These are phyloP conservation scores for Pteromalus puparum DNA, from an alignment of 1,140 invertebrate species.

Conservation along the genomic window DNA sequence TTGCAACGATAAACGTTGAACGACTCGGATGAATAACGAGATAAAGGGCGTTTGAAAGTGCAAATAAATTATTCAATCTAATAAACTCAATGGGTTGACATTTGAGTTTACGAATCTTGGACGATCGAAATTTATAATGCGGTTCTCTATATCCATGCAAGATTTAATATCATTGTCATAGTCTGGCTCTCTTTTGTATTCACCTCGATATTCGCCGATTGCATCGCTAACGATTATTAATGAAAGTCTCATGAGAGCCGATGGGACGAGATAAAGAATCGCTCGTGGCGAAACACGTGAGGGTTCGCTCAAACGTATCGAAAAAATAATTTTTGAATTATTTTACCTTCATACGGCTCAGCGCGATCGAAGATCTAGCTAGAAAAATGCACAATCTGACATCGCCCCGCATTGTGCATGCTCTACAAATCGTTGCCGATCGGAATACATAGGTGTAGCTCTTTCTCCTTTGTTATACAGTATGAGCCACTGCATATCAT, in stretches of 20 bases:
- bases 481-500: no score
- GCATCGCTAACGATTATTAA: conserved; percentile 43
- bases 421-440: background rate
- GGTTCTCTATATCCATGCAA: background rate
- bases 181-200: conserved; percentile 1
- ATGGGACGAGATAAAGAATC: conserved; percentile 31
- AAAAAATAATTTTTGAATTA: conserved; percentile 36
- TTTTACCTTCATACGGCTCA: conserved; percentile 1
- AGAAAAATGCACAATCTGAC: conserved; percentile 19
- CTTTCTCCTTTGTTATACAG: conserved; percentile 4
- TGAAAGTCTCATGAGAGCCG: conserved; percentile 22
- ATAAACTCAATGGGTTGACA: background rate
- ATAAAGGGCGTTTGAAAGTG: background rate
- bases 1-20: background rate
- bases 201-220: conserved; percentile 25
- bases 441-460: background rate
- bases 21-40: background rate
- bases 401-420: background rate
- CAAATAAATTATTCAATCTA: conserved; percentile 34
- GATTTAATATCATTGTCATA: conserved; percentile 50
- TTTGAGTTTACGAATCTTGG: background rate
- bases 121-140: conserved; percentile 27
- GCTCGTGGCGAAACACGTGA: conserved; percentile 44
- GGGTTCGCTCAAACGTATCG: background rate
- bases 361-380: conserved; percentile 1